Conservation (phyloP, 2,113 vertebrate genomes). For the Campylomormyrus tamandua region DNA sequence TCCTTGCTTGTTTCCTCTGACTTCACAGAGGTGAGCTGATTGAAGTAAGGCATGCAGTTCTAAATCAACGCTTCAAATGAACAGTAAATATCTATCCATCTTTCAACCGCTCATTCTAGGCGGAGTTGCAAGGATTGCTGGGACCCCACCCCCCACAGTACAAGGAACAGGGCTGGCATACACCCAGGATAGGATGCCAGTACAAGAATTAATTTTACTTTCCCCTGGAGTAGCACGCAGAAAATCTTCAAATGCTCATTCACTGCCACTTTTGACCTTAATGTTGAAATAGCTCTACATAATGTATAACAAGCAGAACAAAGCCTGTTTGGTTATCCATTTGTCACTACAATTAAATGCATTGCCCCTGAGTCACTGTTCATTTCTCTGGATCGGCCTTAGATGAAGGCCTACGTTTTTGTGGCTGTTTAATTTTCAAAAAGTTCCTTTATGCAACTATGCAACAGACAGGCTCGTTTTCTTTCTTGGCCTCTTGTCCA, state of each 20-base stretch:
- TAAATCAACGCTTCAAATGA: not conserved
- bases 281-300: not conserved
- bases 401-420: not conserved
- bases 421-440: not conserved
- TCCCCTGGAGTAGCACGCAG: not conserved
- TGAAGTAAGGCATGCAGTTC: not conserved
- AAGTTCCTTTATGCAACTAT: not conserved
- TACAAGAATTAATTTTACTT: not conserved
- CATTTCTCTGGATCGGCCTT: not conserved
- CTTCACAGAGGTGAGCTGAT: not conserved
- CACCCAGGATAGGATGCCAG: not conserved
- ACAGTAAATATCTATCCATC: not conserved
- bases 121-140: not conserved
- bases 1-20: not conserved
- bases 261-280: not conserved
- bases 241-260: not conserved
- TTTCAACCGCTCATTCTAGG: not conserved
- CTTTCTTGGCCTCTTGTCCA: not conserved
- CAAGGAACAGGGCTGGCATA: not conserved
- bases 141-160: not conserved
- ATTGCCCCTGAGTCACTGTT: not conserved
- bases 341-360: not conserved
- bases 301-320: not conserved
- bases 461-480: not conserved
- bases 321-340: not conserved